A percentile compares a stretch with the other conserved stretches of the same genome.
phyloP scores from a whole-genome alignment of 53 echinoderm and acorn worm genomes.

The Crossaster papposus region DNA sequence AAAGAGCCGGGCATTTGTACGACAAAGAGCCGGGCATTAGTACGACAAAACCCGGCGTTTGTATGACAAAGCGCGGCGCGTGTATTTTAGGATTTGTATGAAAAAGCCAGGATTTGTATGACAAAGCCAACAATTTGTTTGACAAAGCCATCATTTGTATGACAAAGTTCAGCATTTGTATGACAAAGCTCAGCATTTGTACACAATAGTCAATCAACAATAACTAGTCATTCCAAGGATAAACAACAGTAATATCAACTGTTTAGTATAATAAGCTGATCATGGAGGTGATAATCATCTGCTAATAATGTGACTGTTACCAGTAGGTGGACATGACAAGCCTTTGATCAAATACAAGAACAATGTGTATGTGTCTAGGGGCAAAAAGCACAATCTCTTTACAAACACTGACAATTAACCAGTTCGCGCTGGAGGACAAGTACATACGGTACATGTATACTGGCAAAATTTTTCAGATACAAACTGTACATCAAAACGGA shows the following conservation, averaged over 20 bases:
- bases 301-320: not conserved
- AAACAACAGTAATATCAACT: constrained; percentile 40
- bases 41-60: no score
- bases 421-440: not conserved
- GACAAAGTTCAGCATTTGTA: no score
- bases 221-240: not conserved
- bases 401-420: not conserved
- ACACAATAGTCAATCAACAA: not conserved
- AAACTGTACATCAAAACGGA: no score
- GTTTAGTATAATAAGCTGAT: constrained; percentile 32
- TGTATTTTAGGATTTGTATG: no score
- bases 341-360: not conserved
- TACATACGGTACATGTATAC: not conserved
- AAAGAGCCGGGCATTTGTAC: no score
- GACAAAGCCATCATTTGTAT: no score
- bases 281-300: constrained; percentile 15
- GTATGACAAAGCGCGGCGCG: no score
- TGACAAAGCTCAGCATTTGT: not conserved
- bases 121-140: no score
- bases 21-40: no score
- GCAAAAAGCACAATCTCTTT: not conserved
- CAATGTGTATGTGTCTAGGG: not conserved
- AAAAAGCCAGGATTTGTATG: no score
- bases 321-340: not conserved
- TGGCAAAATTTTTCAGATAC: no score